Evolutionary conservation across 2,797 vertebrate species (phyloP).

Genomic region (Sphenopsis melanotis): DNA sequence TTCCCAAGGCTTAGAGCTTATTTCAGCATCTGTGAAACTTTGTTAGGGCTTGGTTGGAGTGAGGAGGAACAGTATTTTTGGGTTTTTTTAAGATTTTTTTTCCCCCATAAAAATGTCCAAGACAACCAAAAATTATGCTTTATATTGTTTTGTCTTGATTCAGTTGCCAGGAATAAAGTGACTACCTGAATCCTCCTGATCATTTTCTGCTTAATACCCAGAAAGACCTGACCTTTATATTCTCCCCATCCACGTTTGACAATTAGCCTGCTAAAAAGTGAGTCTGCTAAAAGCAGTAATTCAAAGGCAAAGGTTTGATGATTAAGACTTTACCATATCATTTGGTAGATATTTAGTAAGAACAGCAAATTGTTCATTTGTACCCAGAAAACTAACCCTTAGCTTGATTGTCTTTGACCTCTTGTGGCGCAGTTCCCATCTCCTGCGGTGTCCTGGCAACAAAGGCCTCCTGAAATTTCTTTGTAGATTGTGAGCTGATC

Average conservation of each 20-base stretch:
- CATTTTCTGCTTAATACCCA: not conserved
- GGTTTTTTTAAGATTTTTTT: not conserved
- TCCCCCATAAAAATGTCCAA: not conserved
- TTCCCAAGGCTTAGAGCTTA: not conserved
- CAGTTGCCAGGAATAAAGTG: not conserved
- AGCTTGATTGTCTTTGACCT: not conserved
- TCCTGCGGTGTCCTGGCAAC: not conserved
- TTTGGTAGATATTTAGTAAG: not conserved
- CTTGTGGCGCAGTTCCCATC: not conserved
- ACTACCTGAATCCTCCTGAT: not conserved
- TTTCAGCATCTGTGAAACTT: not conserved
- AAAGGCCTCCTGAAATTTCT: not conserved
- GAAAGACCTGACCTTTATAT: not conserved
- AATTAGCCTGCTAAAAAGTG: not conserved
- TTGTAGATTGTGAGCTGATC: not conserved
- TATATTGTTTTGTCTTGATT: not conserved
- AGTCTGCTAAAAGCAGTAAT: not conserved
- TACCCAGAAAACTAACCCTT: not conserved
- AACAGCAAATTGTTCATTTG: not conserved
- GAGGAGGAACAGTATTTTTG: not conserved
- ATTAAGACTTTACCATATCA: not conserved
- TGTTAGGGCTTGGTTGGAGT: accelerated
- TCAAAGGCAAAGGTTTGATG: not conserved
- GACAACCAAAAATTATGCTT: not conserved
- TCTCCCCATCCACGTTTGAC: not conserved